phyloP scores from a whole-genome alignment of 2,797 vertebrate species.

The Tokudaia tokunoshimensis region DNA sequence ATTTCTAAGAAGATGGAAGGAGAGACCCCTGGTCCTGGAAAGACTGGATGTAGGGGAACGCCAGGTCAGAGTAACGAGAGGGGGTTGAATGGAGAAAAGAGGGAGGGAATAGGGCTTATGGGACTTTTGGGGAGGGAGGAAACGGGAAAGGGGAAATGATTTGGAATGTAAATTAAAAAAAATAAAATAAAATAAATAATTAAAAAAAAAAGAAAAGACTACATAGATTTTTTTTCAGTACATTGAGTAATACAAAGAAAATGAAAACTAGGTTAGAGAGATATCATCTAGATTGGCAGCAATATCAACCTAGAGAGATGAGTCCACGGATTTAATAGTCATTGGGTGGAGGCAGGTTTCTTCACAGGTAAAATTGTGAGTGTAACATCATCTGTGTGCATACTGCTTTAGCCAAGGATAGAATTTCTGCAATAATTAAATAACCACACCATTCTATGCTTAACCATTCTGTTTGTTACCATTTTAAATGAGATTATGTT shows the following conservation, averaged over 20 bases:
- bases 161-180: too few relatives aligned
- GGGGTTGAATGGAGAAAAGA: too few relatives aligned
- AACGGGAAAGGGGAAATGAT: too few relatives aligned
- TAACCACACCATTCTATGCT: not conserved
- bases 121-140: too few relatives aligned
- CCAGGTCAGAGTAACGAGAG: too few relatives aligned
- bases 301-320: not conserved
- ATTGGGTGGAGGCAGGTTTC: not conserved
- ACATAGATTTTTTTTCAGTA: not conserved
- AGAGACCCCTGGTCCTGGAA: too few relatives aligned
- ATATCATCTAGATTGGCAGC: not conserved
- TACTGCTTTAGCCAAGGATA: not conserved
- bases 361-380: not conserved
- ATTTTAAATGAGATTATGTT: constrained; percentile 33
- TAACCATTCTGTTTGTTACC: not conserved
- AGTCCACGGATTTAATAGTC: not conserved
- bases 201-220: too few relatives aligned
- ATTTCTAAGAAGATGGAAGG: too few relatives aligned
- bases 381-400: not conserved
- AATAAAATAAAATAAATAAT: too few relatives aligned
- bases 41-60: too few relatives aligned
- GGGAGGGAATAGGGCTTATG: too few relatives aligned
- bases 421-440: constrained; percentile 21
- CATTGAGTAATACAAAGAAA: not conserved
- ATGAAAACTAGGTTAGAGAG: not conserved